These are phyloP conservation scores for Eucera pruinosa DNA, from an alignment of 2,888 invertebrate genomes.

Conservation along the genomic window DNA sequence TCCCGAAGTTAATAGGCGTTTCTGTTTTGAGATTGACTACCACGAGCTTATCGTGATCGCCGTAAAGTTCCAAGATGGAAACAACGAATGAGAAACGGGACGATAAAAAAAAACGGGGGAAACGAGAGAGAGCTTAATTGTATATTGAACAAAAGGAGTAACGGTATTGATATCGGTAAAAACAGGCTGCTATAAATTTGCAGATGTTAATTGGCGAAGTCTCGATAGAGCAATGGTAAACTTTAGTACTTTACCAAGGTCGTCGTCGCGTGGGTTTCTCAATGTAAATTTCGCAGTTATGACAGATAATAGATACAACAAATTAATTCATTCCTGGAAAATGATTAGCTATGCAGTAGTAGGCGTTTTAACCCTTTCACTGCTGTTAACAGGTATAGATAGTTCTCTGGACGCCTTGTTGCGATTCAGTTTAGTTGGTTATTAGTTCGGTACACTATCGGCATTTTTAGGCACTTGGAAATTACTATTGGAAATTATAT, in stretches of 20 bases:
- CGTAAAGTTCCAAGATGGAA: background rate
- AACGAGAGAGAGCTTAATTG: background rate
- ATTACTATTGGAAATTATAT: too few relatives aligned
- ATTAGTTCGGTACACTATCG: too few relatives aligned
- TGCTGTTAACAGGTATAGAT: too few relatives aligned
- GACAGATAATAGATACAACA: too few relatives aligned
- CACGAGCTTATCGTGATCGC: background rate
- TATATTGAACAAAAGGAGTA: background rate
- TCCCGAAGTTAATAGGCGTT: background rate
- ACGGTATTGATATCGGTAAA: slow-evolving; percentile 22
- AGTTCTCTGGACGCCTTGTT: too few relatives aligned
- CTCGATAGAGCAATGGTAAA: slow-evolving; percentile 34
- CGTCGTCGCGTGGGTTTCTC: slow-evolving; percentile 55
- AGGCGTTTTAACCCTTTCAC: too few relatives aligned
- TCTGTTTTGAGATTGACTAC: background rate
- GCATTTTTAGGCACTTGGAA: too few relatives aligned
- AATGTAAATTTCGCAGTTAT: slow-evolving; percentile 54
- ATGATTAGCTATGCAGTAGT: too few relatives aligned
- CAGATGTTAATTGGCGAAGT: slow-evolving; percentile 35
- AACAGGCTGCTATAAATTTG: slow-evolving; percentile 14
- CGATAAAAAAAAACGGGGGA: background rate
- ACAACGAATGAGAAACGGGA: background rate
- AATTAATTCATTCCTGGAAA: too few relatives aligned
- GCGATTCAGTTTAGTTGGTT: too few relatives aligned
- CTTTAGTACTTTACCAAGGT: slow-evolving; percentile 61